Conservation (phyloP, 1,140 invertebrate genomes). For the Sarcophaga peregrina region DNA sequence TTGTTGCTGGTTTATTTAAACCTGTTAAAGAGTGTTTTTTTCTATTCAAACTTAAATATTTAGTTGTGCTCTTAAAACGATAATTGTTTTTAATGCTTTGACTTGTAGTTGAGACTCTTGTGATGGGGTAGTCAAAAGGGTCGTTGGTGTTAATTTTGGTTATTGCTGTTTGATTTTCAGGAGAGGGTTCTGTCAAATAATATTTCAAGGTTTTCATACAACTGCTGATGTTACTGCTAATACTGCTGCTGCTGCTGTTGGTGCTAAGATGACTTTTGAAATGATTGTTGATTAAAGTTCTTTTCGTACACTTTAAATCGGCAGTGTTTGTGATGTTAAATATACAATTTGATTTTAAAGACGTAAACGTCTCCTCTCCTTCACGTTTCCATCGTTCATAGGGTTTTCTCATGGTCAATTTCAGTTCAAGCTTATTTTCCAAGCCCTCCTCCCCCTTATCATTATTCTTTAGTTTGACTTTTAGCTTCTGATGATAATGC, state of each 20-base stretch:
- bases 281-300: constrained; percentile 8
- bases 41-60: neutral
- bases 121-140: neutral
- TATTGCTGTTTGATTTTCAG: neutral
- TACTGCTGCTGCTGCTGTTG: constrained; percentile 24
- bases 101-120: neutral
- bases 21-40: constrained; percentile 47
- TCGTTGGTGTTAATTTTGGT: neutral
- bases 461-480: too few relatives aligned
- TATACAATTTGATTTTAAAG: constrained; percentile 18
- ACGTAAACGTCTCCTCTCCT: neutral
- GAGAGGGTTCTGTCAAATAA: neutral
- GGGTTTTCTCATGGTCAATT: neutral
- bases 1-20: constrained; percentile 46
- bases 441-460: too few relatives aligned
- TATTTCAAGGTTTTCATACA: neutral
- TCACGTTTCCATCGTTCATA: neutral
- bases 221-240: constrained; percentile 20
- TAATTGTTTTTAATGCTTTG: neutral
- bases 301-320: neutral
- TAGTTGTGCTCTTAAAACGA: constrained; percentile 9
- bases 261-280: neutral
- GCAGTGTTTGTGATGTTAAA: constrained; percentile 17
- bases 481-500: neutral
- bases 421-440: too few relatives aligned